Conservation (phyloP, 2,888 invertebrate species). For the Volucella inanis region DNA sequence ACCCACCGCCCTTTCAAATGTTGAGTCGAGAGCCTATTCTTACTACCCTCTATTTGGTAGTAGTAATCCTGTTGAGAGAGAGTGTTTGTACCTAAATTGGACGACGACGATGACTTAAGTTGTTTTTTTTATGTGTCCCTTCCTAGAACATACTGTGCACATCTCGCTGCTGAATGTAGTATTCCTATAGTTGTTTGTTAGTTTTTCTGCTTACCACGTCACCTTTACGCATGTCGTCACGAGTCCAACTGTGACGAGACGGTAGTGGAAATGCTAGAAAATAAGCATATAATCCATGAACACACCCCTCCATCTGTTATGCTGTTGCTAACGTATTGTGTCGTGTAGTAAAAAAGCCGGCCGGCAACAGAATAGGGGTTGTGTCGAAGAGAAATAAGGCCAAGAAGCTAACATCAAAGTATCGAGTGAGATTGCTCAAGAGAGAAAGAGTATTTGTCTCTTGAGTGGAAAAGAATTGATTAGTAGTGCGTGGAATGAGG, state of each 20-base stretch:
- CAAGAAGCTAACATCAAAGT: not conserved
- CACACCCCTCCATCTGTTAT: constrained; percentile 52
- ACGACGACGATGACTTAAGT: not conserved
- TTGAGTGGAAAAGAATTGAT: constrained; percentile 6
- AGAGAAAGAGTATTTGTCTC: constrained; percentile 6
- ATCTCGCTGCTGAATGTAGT: not conserved
- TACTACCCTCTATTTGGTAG: constrained; percentile 1
- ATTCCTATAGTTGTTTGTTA: constrained; percentile 33
- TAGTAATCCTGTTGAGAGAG: not conserved
- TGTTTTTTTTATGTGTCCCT: constrained; percentile 18
- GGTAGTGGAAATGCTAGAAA: constrained; percentile 37
- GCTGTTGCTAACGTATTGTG: constrained; percentile 66
- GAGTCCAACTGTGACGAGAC: constrained; percentile 48
- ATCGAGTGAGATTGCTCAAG: constrained; percentile 22
- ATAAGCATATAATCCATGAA: not conserved
- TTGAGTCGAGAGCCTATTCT: constrained; percentile 33
- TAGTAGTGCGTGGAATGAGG: not conserved
- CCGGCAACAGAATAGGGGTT: constrained; percentile 27
- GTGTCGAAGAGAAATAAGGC: constrained; percentile 32
- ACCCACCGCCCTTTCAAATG: constrained; percentile 38
- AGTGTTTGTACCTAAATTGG: constrained; percentile 24
- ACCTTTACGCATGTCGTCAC: constrained; percentile 72
- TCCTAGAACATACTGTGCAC: constrained; percentile 12
- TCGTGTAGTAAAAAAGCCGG: constrained; percentile 56
- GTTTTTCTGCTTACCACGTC: constrained; percentile 47